Percentiles rank a stretch among this genome's conserved stretches.
Evolutionary conservation across 1,140 invertebrate species (phyloP).

Genomic region (Papilio glaucus): DNA sequence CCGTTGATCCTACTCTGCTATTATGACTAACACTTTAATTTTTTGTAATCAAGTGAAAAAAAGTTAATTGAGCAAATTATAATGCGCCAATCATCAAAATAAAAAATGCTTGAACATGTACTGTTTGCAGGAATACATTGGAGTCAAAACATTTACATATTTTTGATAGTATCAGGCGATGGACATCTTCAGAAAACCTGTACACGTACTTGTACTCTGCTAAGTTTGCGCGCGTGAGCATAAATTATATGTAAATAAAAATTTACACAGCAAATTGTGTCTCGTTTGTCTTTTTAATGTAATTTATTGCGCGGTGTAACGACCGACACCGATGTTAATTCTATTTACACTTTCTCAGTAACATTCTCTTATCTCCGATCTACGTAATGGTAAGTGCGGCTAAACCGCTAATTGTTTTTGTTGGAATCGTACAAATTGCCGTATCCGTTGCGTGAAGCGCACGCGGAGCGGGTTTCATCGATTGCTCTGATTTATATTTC

Average conservation of each 20-base stretch:
- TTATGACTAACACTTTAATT: slow-evolving; percentile 15
- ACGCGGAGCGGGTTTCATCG: slow-evolving; percentile 54
- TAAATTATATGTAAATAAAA: slow-evolving; percentile 45
- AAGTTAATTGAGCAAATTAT: slow-evolving; percentile 19
- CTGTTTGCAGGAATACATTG: slow-evolving; percentile 5
- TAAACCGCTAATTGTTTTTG: slow-evolving; percentile 73
- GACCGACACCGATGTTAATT: slow-evolving; percentile 48
- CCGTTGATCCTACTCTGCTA: not conserved
- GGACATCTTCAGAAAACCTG: slow-evolving; percentile 48
- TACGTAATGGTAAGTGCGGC: slow-evolving; percentile 66
- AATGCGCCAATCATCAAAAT: slow-evolving; percentile 10
- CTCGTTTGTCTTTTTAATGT: slow-evolving; percentile 37
- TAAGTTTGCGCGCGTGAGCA: slow-evolving; percentile 44
- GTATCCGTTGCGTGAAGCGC: slow-evolving; percentile 68
- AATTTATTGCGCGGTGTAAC: slow-evolving; percentile 29
- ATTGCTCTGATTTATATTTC: slow-evolving; percentile 77
- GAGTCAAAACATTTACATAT: slow-evolving; percentile 52
- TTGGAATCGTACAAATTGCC: slow-evolving; percentile 64
- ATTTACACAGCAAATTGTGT: slow-evolving; percentile 40
- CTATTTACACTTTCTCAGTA: slow-evolving; percentile 64
- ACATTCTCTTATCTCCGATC: slow-evolving; percentile 64
- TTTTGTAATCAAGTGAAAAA: not conserved
- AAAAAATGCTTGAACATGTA: slow-evolving; percentile 22
- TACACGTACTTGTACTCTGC: slow-evolving; percentile 42
- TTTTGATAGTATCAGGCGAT: slow-evolving; percentile 55